phyloP scores from a whole-genome alignment of 2,888 invertebrate genomes.

The Bhutanitis thaidina region DNA sequence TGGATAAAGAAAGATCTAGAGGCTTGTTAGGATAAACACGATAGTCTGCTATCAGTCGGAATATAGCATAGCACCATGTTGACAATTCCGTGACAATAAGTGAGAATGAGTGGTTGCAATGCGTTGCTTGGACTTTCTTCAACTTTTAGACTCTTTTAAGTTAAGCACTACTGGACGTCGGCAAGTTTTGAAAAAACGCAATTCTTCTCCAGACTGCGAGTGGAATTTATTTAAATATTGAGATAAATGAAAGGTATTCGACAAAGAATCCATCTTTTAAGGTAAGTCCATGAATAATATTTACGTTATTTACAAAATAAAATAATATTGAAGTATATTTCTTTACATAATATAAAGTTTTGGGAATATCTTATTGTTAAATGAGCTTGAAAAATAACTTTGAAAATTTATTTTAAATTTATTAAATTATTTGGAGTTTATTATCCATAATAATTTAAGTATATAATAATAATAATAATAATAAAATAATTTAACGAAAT shows the following conservation, averaged over 20 bases:
- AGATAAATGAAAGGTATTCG: background rate
- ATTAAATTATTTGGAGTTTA: too few species aligned
- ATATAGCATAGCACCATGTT: slow-evolving; percentile 37
- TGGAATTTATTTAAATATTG: background rate
- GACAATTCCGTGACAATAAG: slow-evolving; percentile 50
- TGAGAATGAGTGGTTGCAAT: slow-evolving; percentile 45
- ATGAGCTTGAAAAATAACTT: too few species aligned
- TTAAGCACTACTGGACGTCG: background rate
- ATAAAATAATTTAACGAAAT: too few species aligned
- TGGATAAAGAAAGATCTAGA: background rate
- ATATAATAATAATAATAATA: too few species aligned
- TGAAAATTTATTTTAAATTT: too few species aligned
- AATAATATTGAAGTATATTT: too few species aligned
- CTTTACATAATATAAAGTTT: too few species aligned
- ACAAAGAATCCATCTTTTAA: too few species aligned
- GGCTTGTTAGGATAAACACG: background rate
- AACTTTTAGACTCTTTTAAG: slow-evolving; percentile 15
- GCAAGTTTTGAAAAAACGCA: background rate
- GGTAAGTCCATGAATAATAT: background rate
- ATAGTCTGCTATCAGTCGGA: background rate
- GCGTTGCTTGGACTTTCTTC: slow-evolving; percentile 30
- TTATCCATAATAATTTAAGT: too few species aligned
- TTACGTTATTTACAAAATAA: background rate
- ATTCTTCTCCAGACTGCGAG: background rate
- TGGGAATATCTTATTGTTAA: too few species aligned